Conservation (phyloP, 2,888 invertebrate genomes). For the Apodemia zela region DNA sequence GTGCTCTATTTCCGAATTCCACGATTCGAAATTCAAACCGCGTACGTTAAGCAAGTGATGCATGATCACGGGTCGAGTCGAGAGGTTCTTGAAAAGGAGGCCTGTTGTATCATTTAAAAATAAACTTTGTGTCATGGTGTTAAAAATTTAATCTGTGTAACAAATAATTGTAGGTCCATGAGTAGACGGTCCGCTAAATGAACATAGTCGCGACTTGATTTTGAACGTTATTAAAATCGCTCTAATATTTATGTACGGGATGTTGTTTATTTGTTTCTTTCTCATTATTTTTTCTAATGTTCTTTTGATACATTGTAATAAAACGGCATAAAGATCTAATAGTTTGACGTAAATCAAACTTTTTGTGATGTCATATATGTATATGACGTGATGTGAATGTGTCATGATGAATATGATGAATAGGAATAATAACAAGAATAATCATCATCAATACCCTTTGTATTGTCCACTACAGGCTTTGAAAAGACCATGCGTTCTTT, state of each 20-base stretch:
- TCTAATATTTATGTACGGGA: conserved; percentile 48
- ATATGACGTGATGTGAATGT: no score
- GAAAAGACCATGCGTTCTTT: no score
- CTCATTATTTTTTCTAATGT: no score
- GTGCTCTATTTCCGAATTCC: conserved; percentile 41
- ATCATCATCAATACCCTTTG: no score
- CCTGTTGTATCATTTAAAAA: conserved; percentile 32
- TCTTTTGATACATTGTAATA: no score
- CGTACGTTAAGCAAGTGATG: conserved; percentile 63
- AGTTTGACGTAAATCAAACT: no score
- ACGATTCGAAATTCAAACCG: conserved; percentile 53
- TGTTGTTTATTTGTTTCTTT: no score
- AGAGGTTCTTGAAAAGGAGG: conserved; percentile 53
- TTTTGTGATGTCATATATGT: no score
- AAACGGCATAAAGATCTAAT: no score
- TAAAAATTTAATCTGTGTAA: conserved; percentile 35
- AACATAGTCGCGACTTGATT: conserved; percentile 71
- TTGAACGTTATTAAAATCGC: conserved; percentile 64
- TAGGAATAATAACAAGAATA: no score
- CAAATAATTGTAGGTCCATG: conserved; percentile 27
- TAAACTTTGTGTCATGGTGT: conserved; percentile 25
- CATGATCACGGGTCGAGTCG: conserved; percentile 65
- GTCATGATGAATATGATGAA: no score
- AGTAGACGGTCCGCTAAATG: conserved; percentile 61
- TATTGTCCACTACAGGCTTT: no score